phyloP scores from a whole-genome alignment of 2,888 invertebrate genomes.

The Ophraella communa region DNA sequence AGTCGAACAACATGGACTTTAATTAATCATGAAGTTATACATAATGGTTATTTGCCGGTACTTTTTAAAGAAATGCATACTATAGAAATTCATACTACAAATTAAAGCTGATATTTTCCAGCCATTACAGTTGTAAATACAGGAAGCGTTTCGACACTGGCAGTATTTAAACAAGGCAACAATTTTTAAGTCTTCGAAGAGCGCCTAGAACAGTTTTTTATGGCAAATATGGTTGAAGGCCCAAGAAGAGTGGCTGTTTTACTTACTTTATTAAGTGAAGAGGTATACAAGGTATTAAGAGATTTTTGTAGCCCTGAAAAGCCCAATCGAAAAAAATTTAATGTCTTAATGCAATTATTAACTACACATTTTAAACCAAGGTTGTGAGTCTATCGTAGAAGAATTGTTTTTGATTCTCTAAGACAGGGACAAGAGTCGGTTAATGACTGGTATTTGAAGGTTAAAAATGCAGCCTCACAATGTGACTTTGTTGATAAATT shows the following conservation, averaged over 20 bases:
- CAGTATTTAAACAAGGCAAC: not conserved
- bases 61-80: too few relatives aligned
- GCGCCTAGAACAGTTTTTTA: not conserved
- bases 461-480: constrained; percentile 3
- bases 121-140: constrained; percentile 15
- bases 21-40: too few relatives aligned
- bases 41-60: too few relatives aligned
- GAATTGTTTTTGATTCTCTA: constrained; percentile 1
- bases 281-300: constrained; percentile 2
- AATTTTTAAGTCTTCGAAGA: not conserved
- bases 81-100: too few relatives aligned
- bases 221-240: not conserved
- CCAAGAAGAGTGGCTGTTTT: not conserved
- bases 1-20: too few relatives aligned
- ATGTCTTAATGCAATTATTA: not conserved
- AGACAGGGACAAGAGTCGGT: constrained; percentile 7
- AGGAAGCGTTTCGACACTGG: constrained; percentile 2
- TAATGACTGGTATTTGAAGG: constrained; percentile 15
- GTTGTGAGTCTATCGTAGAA: not conserved
- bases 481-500: constrained; percentile 12
- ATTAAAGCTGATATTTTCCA: too few relatives aligned
- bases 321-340: not conserved
- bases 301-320: constrained; percentile 4
- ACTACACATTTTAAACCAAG: constrained; percentile 7
- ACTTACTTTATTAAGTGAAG: not conserved